Percentiles rank a stretch among this genome's conserved stretches.
These are phyloP conservation scores for Allygus modestus DNA, from an alignment of 2,888 invertebrate genomes.

Conservation along the genomic window DNA sequence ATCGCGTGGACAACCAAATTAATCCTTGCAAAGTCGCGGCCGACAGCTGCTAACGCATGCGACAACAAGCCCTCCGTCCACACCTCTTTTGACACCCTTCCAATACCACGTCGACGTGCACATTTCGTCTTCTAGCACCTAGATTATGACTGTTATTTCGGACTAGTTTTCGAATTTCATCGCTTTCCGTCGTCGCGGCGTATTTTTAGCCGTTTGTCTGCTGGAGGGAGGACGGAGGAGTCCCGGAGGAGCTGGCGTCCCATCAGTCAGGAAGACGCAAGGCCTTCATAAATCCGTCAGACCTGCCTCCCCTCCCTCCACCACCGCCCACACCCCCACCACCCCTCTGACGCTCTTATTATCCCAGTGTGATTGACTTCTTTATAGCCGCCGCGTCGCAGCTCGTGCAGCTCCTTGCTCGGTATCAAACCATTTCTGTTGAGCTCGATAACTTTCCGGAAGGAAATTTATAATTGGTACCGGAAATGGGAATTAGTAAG, in stretches of 20 bases:
- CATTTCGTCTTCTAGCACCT: background rate
- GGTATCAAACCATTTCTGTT: background rate
- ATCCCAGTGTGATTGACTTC: conserved; percentile 67
- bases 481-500: no score
- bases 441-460: no score
- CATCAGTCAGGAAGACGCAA: conserved; percentile 56
- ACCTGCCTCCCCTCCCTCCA: conserved; percentile 1
- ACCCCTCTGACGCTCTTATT: conserved; percentile 68
- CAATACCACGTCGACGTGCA: background rate
- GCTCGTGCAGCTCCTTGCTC: conserved; percentile 7
- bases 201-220: conserved; percentile 53
- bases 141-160: background rate
- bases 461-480: no score
- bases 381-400: conserved; percentile 60
- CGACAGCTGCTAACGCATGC: no score
- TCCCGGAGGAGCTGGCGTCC: conserved; percentile 55
- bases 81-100: background rate
- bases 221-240: conserved; percentile 1
- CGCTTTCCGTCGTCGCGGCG: background rate
- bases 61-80: no score
- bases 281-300: conserved; percentile 62
- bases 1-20: no score
- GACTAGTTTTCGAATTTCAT: conserved; percentile 14
- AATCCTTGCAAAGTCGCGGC: no score
- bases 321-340: conserved; percentile 68